A percentile compares a stretch with the other conserved stretches of the same genome.
phyloP scores from a whole-genome alignment of 1,140 invertebrate genomes.

The Neodiprion virginianus region DNA sequence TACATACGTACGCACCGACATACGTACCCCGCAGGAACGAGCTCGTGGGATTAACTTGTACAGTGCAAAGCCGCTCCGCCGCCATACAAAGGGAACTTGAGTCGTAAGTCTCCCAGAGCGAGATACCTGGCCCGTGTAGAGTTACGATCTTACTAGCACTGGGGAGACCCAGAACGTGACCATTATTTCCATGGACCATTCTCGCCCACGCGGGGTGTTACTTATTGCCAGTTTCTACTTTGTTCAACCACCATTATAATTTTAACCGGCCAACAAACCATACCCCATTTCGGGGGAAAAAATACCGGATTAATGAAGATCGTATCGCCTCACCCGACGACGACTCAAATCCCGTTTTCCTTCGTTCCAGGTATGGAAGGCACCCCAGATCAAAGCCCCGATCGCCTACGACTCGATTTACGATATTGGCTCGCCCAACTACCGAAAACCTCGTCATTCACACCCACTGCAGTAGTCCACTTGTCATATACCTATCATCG shows the following conservation, averaged over 20 bases:
- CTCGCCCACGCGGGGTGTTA: conserved; percentile 46
- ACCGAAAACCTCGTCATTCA: neutral
- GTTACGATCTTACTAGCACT: conserved; percentile 52
- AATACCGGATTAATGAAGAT: conserved; percentile 10
- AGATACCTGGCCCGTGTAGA: conserved; percentile 50
- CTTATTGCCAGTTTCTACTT: conserved; percentile 5
- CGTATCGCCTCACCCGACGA: neutral
- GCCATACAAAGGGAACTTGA: conserved; percentile 43
- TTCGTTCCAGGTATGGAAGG: too few relatives aligned
- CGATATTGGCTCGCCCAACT: too few relatives aligned
- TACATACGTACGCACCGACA: neutral
- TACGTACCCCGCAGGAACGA: neutral
- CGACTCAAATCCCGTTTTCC: too few relatives aligned
- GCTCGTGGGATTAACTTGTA: conserved; percentile 54
- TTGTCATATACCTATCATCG: too few relatives aligned
- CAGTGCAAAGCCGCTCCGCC: conserved; percentile 42
- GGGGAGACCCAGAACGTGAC: conserved; percentile 33
- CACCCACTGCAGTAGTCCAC: too few relatives aligned
- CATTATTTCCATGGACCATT: conserved; percentile 38
- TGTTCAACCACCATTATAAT: conserved; percentile 8
- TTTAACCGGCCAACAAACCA: neutral
- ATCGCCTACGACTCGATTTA: too few relatives aligned
- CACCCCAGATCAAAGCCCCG: too few relatives aligned
- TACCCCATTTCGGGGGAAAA: neutral
- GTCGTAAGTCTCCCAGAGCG: conserved; percentile 44